These are phyloP conservation scores for Enteromius radiatus DNA, from an alignment of 2,797 vertebrate species.

Conservation along the genomic window DNA sequence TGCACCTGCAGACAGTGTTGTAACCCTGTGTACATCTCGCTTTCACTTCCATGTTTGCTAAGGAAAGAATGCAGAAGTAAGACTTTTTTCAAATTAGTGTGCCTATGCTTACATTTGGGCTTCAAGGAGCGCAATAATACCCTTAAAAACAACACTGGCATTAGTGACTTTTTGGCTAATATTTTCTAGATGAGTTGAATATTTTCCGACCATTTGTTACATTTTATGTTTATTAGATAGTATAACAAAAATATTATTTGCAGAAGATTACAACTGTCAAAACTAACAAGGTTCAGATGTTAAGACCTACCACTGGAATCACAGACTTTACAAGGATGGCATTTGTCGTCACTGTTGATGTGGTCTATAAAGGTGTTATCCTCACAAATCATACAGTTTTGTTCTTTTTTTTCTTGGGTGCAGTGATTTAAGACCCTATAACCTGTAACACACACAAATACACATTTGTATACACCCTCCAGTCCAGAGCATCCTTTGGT, in stretches of 20 bases:
- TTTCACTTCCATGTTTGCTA: conserved; percentile 60
- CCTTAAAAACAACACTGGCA: neutral
- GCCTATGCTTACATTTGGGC: neutral
- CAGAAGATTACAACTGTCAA: neutral
- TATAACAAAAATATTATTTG: neutral
- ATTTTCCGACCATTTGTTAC: neutral
- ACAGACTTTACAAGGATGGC: conserved; percentile 67
- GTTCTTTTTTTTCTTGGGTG: accelerated
- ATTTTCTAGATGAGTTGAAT: neutral
- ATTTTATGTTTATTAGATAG: neutral
- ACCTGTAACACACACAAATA: conserved; percentile 62
- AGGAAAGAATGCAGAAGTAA: neutral
- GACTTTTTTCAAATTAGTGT: neutral
- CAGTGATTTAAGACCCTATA: conserved; percentile 20
- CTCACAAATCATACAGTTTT: neutral
- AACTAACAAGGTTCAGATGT: neutral
- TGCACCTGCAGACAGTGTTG: conserved; percentile 69
- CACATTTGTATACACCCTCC: neutral
- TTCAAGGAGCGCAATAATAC: neutral
- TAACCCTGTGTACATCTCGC: neutral
- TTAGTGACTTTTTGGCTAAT: neutral
- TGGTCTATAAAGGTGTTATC: conserved; percentile 22
- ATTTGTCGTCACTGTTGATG: accelerated
- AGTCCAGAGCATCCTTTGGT: neutral
- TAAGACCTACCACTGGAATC: conserved; percentile 53